A percentile compares a stretch with the other conserved stretches of the same genome.
phyloP scores from a whole-genome alignment of 2,888 invertebrate species.

The Leptura quadrifasciata region DNA sequence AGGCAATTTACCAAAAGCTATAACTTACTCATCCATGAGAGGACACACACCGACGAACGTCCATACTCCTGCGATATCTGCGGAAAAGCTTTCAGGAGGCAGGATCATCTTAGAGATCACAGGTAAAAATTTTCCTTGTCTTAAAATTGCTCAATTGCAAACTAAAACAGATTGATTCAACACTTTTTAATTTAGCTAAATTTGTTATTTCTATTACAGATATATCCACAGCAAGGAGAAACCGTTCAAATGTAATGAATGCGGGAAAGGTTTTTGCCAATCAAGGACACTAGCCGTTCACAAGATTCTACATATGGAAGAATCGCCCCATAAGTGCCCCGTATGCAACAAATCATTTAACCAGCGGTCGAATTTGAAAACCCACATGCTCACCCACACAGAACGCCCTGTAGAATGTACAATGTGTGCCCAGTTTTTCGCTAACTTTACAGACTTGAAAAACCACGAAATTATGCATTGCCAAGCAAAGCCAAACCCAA shows the following conservation, averaged over 20 bases:
- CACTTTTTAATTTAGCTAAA: constrained; percentile 6
- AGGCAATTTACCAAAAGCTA: constrained; percentile 98
- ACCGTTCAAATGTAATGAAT: constrained; percentile 97
- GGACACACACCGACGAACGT: constrained; percentile 97
- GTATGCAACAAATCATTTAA: constrained; percentile 93
- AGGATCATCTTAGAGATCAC: constrained; percentile 94
- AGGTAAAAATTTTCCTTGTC: constrained; percentile 75
- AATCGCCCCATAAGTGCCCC: constrained; percentile 94
- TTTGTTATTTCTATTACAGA: constrained; percentile 75
- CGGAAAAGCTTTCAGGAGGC: constrained; percentile 95
- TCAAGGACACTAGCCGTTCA: constrained; percentile 97
- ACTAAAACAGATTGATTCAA: not conserved
- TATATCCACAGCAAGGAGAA: constrained; percentile 99
- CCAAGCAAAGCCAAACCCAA: constrained; percentile 38
- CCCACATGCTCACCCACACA: constrained; percentile 92
- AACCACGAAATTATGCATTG: constrained; percentile 67
- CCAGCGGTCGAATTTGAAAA: constrained; percentile 94
- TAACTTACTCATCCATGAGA: constrained; percentile 96
- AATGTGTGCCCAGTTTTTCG: constrained; percentile 68
- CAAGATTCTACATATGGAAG: constrained; percentile 94
- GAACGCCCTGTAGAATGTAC: constrained; percentile 75
- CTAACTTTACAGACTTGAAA: constrained; percentile 67
- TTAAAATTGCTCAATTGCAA: not conserved
- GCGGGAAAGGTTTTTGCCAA: constrained; percentile 99
- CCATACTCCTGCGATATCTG: constrained; percentile 98